Base-by-base conservation (phyloP, 2,797 vertebrate species). In the Taeniopygia guttata region DNA sequence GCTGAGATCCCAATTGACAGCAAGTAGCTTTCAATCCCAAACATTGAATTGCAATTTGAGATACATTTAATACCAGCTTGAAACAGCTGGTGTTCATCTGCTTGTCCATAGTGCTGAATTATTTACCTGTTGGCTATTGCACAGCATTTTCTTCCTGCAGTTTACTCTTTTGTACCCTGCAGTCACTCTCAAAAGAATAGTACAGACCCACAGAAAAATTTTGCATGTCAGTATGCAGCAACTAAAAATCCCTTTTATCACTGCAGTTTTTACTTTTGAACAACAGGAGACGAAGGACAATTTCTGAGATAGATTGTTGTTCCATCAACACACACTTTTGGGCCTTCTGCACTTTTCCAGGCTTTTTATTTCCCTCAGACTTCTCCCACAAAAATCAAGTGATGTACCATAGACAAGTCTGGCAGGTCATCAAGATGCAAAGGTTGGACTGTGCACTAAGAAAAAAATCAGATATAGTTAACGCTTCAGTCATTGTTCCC, bases 61-160 rank as follows among this genome's bases (percentile, higher is more conserved):
- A 49, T 84, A 60, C 55, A 63, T 79, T 88, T 84, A 82, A 62
- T 70, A 91, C 36, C 58, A 80, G 30, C 55, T 74, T 78, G 92
- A 89, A 85, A 51, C 76, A 87, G 73, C 62, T 84, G 82, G 17
- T 73, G 32, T 42, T 91, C 87, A 15, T 80, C 59, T 87, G 83
- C 60, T 88, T 80, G 68, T 86, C 83, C 68, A 16, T 23, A 84
- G 54, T 8, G 13, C 49, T 85, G 81, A 86, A 94, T 94, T 93
- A 95, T 94, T 96, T 91, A 91, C 77, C 64, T 83, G 4, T 46
- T 79, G 62, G 56, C 58, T 40, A 43, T 36, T 83, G 68, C 60
- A 87, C 38, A 87, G 54, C 64, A n/a, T 64, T 92, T 82, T 87
- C 74, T 83, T 89, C 48, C 52, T 79, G 54, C 56, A 74, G 30